Conservation (phyloP, 1,140 invertebrate genomes). For the Drosophila nikananu region DNA sequence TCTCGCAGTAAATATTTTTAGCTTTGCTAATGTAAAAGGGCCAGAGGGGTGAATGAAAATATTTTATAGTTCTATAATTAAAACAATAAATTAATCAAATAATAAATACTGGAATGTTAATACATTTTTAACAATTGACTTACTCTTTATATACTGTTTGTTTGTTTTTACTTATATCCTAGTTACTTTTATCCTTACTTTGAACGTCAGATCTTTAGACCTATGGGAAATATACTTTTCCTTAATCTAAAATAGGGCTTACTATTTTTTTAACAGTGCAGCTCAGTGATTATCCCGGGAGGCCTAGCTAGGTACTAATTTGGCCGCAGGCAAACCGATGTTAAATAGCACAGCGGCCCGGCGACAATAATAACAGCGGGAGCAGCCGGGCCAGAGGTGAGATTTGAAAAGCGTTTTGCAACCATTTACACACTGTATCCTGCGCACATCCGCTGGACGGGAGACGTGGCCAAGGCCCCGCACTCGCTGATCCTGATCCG, state of each 20-base stretch:
- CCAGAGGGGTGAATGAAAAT: too few relatives aligned
- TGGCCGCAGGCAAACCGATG: conserved; percentile 78
- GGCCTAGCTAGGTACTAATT: conserved; percentile 35
- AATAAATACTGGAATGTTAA: not conserved
- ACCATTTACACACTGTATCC: conserved; percentile 79
- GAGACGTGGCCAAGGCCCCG: conserved; percentile 1
- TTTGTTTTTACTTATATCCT: too few relatives aligned
- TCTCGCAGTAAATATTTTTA: too few relatives aligned
- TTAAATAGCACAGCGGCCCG: conserved; percentile 71
- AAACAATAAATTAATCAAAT: too few relatives aligned
- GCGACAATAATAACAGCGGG: conserved; percentile 50
- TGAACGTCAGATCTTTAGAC: too few relatives aligned
- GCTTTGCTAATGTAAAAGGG: too few relatives aligned
- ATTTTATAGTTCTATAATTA: too few relatives aligned
- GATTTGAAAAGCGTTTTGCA: conserved; percentile 81
- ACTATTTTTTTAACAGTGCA: conserved; percentile 7
- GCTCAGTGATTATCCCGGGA: conserved; percentile 4
- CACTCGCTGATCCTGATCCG: conserved; percentile 18
- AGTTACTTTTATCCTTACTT: too few relatives aligned
- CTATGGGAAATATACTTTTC: not conserved
- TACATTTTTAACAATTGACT: not conserved
- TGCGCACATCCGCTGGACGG: conserved; percentile 62
- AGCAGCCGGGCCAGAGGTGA: conserved; percentile 19
- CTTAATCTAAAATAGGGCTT: not conserved
- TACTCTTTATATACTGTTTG: not conserved